phyloP scores from a whole-genome alignment of 2,113 vertebrate genomes.

The Fulica atra region DNA sequence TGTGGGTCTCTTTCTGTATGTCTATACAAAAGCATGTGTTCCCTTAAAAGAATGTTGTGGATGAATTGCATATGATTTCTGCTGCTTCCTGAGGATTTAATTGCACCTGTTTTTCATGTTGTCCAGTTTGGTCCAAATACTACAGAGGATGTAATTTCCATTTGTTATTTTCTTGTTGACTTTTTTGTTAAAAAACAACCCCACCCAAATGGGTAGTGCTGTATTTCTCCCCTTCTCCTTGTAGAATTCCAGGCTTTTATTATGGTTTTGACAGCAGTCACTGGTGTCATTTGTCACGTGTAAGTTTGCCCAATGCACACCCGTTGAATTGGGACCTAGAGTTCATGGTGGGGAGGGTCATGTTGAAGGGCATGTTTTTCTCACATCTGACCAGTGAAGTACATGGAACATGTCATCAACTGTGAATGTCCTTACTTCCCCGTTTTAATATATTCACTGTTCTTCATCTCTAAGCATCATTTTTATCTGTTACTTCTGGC shows the following conservation, averaged over 20 bases:
- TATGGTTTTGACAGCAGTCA: background rate
- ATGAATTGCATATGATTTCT: background rate
- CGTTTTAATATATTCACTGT: background rate
- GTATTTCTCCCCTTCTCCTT: background rate
- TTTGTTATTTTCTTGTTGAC: background rate
- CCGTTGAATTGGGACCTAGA: background rate
- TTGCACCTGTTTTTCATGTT: background rate
- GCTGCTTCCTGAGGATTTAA: background rate
- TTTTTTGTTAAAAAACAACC: background rate
- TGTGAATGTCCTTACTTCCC: background rate
- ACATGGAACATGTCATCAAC: background rate
- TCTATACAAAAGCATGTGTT: background rate
- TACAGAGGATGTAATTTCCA: background rate
- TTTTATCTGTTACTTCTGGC: background rate
- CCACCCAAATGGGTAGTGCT: background rate
- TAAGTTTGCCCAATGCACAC: background rate
- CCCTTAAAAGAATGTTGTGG: background rate
- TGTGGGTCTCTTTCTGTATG: background rate
- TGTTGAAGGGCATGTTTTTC: background rate
- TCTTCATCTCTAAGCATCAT: background rate
- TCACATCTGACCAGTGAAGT: background rate
- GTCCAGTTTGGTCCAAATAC: background rate
- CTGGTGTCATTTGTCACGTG: background rate
- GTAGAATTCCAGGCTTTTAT: background rate
- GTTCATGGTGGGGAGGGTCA: background rate